Percentiles rank a stretch among this genome's conserved stretches.
phyloP scores from a whole-genome alignment of 2,797 vertebrate species.

The Capromys pilorides region DNA sequence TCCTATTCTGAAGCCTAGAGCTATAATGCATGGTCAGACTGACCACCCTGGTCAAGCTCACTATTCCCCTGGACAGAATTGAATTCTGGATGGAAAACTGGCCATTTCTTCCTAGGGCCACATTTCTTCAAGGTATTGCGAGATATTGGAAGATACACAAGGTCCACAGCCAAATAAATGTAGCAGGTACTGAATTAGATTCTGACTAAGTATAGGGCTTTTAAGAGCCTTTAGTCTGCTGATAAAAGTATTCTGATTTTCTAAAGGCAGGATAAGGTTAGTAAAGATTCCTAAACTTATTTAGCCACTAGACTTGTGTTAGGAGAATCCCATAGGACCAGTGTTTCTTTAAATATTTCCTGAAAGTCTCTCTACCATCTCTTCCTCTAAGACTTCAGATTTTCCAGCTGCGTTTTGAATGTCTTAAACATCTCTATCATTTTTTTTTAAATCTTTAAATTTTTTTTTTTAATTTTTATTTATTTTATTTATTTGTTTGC shows the following conservation, averaged over 20 bases:
- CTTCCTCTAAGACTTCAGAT: background rate
- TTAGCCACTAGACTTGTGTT: background rate
- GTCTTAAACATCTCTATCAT: background rate
- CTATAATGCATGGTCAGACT: background rate
- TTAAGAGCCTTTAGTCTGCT: slow-evolving; percentile 48
- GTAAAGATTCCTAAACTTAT: background rate
- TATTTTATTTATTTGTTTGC: no score
- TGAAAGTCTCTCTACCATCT: slow-evolving; percentile 43
- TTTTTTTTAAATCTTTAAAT: no score
- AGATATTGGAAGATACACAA: background rate
- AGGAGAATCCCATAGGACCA: background rate
- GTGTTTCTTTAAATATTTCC: slow-evolving; percentile 30
- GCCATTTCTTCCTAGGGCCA: background rate
- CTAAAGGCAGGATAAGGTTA: background rate
- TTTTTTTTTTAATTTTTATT: no score
- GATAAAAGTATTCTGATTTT: background rate
- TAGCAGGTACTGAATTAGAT: background rate
- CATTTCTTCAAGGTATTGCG: background rate
- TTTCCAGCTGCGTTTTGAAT: background rate
- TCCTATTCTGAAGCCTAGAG: slow-evolving; percentile 10
- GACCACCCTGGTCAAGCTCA: background rate
- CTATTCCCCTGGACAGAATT: background rate
- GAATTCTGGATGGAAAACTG: background rate
- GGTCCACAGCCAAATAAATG: background rate
- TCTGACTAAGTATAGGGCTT: slow-evolving; percentile 1